Evolutionary conservation across 2,113 vertebrate species (phyloP), one percentile per base, ranked within the genome.

Genomic region (Corythoichthys intestinalis): DNA sequence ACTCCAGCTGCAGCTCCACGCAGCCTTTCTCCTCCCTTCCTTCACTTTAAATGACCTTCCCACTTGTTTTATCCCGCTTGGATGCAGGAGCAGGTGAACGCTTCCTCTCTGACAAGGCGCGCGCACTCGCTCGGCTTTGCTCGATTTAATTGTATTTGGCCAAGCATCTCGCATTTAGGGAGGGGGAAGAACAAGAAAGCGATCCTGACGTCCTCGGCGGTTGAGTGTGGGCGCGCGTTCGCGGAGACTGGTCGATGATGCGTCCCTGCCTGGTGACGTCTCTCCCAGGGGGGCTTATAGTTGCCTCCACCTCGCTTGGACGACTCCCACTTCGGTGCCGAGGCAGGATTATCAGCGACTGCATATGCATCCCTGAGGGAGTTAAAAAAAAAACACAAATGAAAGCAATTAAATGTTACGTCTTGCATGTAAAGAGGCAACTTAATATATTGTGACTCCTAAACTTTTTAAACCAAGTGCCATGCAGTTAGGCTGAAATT

Each of bases 101-200:
- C 74, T 84, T 85, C 88, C 84, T 86, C 83, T 72, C 87, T 81
- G 80, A 34, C 53, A 56, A 88, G 53, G 79, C 80, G 83, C 83
- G 34, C 80, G 82, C 75, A 85, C 71, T 85, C 85, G 86, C 77
- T 76, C 86, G 85, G 84, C 81, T 86, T 73, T 65, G 78, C 70
- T 70, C 8, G 88, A 88, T 86, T 92, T 85, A 65, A 75, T 77
- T 83, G 84, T 85, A 82, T 89, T 84, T 87, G 89, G 88, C 91
- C 83, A 73, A 93, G 89, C 95, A 94, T 94, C 88, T 91, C 94
- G 93, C 89, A 87, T 85, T 73, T 91, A 89, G 61, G 61, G 41
- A 46, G 4, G 60, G 60, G 14, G 56, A 12, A 14, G 34, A 20
- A 12, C 8, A 8, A 46, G 44, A 63, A 89, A 86, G 89, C 90